A percentile compares a stretch with the other conserved stretches of the same genome.
These are phyloP conservation scores for Bubo blakistoni DNA, from an alignment of 2,113 vertebrate genomes.

Conservation along the genomic window DNA sequence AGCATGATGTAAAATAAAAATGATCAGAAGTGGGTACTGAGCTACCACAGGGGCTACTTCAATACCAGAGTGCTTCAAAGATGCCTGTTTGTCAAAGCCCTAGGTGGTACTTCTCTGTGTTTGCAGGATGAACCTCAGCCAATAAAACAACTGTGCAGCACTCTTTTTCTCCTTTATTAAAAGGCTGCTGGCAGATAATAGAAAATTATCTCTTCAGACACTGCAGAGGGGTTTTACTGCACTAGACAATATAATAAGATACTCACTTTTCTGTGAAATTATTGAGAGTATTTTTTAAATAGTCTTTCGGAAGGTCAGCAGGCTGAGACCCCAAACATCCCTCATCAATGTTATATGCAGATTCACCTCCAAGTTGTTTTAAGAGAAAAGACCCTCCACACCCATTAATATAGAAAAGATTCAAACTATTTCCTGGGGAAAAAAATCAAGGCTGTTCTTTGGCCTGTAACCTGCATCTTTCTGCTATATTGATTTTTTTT, in stretches of 20 bases:
- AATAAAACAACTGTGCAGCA: conserved; percentile 10
- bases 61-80: conserved; percentile 4
- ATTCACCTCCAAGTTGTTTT: background rate
- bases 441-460: background rate
- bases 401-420: background rate
- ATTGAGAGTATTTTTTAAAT: background rate
- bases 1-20: background rate
- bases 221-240: background rate
- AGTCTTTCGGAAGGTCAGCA: background rate
- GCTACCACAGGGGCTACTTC: background rate
- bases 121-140: conserved; percentile 24
- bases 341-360: background rate
- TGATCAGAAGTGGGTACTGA: background rate
- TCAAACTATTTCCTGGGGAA: background rate
- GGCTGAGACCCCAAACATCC: background rate
- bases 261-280: background rate
- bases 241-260: background rate
- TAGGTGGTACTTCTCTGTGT: conserved; percentile 9
- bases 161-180: conserved; percentile 37
- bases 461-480: background rate
- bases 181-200: conserved; percentile 12
- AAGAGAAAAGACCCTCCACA: background rate
- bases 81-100: conserved; percentile 19
- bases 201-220: conserved; percentile 25
- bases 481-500: background rate